Conservation (phyloP, 2,888 invertebrate species). For the Mesochorus sp. region DNA sequence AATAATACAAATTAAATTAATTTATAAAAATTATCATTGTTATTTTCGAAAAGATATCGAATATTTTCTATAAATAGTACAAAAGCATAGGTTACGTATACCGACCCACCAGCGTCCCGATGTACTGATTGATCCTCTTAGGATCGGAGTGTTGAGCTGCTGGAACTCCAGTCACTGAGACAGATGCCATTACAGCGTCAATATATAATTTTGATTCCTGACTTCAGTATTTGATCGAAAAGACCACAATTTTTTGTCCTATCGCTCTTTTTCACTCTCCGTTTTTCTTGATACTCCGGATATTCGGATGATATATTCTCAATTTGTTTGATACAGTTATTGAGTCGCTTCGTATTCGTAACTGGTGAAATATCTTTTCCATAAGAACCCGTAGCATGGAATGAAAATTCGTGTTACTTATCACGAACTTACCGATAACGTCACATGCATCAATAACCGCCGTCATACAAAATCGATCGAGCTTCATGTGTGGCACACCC, state of each 20-base stretch:
- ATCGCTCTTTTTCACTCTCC: neutral
- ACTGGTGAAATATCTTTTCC: conserved; percentile 21
- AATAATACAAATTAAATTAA: neutral
- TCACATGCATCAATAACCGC: conserved; percentile 56
- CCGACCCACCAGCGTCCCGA: conserved; percentile 75
- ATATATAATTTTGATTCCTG: too few species aligned
- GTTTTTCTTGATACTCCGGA: neutral
- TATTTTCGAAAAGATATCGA: neutral
- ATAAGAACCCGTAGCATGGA: conserved; percentile 21
- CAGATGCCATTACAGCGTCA: conserved; percentile 62
- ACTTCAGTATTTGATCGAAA: neutral
- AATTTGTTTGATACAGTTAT: conserved; percentile 8
- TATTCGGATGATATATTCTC: neutral
- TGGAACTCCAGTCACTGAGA: conserved; percentile 44
- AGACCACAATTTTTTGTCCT: neutral
- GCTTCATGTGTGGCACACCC: neutral
- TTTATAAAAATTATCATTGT: conserved; percentile 5
- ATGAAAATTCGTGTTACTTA: conserved; percentile 43
- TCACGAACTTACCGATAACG: conserved; percentile 40
- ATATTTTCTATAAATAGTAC: neutral
- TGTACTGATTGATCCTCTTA: conserved; percentile 73
- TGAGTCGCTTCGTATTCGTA: neutral
- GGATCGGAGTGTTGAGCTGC: conserved; percentile 49
- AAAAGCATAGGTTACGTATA: neutral
- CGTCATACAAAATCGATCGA: conserved; percentile 41